Evolutionary conservation across 2,888 invertebrate species (phyloP).

Genomic region (Achlya flavicornis): DNA sequence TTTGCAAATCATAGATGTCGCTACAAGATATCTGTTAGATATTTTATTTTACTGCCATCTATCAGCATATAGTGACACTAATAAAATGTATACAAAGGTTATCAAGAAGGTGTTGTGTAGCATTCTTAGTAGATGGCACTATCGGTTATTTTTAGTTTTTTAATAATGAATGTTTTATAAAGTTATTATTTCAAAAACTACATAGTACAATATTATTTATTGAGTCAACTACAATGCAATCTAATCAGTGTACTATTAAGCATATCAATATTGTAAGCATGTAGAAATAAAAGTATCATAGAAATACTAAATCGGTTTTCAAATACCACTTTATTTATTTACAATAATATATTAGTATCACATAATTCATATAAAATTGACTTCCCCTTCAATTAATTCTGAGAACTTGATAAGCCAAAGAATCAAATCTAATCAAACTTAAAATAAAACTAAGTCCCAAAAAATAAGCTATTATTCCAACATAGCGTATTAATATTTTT

Average conservation of each 20-base stretch:
- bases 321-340: neutral
- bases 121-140: neutral
- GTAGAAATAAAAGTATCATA: neutral
- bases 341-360: constrained; percentile 1
- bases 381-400: neutral
- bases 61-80: neutral
- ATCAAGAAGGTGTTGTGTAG: neutral
- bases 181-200: too few relatives aligned
- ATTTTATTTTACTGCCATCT: neutral
- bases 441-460: neutral
- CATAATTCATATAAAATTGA: neutral
- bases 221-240: too few relatives aligned
- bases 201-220: too few relatives aligned
- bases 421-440: neutral
- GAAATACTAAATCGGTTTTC: neutral
- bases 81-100: neutral
- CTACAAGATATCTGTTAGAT: neutral
- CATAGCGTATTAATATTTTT: neutral
- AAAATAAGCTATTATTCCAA: too few relatives aligned
- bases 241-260: too few relatives aligned
- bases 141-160: neutral
- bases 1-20: neutral
- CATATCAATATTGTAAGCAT: too few relatives aligned
- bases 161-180: too few relatives aligned
- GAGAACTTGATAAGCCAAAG: neutral